Percentiles rank a stretch among this genome's conserved stretches.
phyloP scores from a whole-genome alignment of 2,797 vertebrate genomes.

The Malurus splendens region DNA sequence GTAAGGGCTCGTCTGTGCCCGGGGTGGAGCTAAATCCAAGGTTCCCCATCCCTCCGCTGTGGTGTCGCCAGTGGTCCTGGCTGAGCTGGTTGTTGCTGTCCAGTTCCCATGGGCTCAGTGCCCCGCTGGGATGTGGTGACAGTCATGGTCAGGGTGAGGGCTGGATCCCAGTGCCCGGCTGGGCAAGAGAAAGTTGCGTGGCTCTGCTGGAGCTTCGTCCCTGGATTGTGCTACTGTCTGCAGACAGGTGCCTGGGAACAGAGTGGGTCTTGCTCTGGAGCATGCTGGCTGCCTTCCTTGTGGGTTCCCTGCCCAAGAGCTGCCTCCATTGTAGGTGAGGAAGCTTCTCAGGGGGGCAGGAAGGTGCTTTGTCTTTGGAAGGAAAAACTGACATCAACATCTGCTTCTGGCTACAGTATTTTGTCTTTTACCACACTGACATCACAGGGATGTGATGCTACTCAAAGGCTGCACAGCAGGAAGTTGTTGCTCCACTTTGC shows the following conservation, averaged over 20 bases:
- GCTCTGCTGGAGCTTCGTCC: neutral
- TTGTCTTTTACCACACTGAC: neutral
- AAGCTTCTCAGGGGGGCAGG: neutral
- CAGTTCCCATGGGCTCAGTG: neutral
- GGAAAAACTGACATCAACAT: neutral
- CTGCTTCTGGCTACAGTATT: neutral
- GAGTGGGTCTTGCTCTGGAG: neutral
- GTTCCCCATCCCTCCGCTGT: fast-evolving
- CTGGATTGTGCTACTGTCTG: neutral
- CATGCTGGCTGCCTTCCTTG: neutral
- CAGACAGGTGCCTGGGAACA: neutral
- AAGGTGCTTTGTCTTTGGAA: neutral
- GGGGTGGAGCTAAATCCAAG: no score
- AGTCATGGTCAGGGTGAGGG: neutral
- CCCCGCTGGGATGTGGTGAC: neutral
- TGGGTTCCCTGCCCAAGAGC: neutral
- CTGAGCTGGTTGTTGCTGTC: neutral
- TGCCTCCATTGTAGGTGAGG: fast-evolving
- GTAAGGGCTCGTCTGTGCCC: neutral
- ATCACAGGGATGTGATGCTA: fast-evolving
- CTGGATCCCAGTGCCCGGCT: neutral
- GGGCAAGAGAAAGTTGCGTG: fast-evolving
- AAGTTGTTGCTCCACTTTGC: neutral
- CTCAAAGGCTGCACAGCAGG: neutral
- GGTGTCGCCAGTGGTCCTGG: neutral